Conservation (phyloP, 1,140 invertebrate genomes). For the Nylanderia fulva region DNA sequence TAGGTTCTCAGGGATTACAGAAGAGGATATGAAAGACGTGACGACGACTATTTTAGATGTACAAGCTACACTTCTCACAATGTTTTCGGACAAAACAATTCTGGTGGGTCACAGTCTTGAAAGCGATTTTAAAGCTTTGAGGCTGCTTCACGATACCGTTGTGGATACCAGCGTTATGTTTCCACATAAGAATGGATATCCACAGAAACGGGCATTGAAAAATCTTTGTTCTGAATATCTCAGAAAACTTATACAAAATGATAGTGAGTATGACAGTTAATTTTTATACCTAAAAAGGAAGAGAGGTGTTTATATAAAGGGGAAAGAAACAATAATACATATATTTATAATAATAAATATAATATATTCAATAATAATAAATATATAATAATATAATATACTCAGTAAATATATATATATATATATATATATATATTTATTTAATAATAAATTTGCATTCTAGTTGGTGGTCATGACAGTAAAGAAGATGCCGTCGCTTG, state of each 20-base stretch:
- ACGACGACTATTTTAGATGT: slow-evolving; percentile 93
- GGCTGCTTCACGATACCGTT: slow-evolving; percentile 95
- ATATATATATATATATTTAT: too few species aligned
- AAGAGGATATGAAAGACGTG: slow-evolving; percentile 91
- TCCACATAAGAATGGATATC: slow-evolving; percentile 97
- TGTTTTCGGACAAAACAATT: slow-evolving; percentile 96
- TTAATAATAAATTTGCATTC: slow-evolving; percentile 69
- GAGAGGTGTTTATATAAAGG: background rate
- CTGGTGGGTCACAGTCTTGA: slow-evolving; percentile 98
- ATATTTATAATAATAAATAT: too few species aligned
- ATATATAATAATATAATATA: too few species aligned
- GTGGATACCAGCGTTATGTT: slow-evolving; percentile 98
- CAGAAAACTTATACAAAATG: slow-evolving; percentile 97
- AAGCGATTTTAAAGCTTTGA: slow-evolving; percentile 97
- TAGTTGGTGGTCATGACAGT: slow-evolving; percentile 97
- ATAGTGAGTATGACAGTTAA: slow-evolving; percentile 88
- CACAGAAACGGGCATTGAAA: slow-evolving; percentile 95
- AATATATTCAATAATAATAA: too few species aligned
- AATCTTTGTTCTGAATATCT: slow-evolving; percentile 95
- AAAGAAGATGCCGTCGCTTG: slow-evolving; percentile 97
- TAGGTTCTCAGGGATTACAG: slow-evolving; percentile 95
- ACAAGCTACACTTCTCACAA: slow-evolving; percentile 94
- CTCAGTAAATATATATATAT: too few species aligned
- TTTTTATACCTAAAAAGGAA: too few species aligned
- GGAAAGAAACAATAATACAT: too few species aligned